Evolutionary conservation across 2,113 vertebrate species (phyloP), one percentile per base, ranked within the genome.

Genomic region (Gorilla gorilla): DNA sequence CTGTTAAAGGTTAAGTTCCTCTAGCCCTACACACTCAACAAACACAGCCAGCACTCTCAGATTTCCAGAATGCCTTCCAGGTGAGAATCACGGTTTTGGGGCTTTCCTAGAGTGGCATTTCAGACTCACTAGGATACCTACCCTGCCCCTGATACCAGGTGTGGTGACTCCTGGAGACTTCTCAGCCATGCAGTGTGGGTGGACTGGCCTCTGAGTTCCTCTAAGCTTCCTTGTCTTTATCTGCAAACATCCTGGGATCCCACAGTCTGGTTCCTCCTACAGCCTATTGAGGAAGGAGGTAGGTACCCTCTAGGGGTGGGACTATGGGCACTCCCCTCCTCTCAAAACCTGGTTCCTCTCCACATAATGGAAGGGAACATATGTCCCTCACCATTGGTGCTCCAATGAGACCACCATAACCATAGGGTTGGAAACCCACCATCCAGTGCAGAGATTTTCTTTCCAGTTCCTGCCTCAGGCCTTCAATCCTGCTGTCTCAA

Each of bases 171-270:
- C 4, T 6, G 10, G 17, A 48, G 30, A 43, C n/a, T 73, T 35
- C 35, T 17, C 5, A 5, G 5, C 52, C 32, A 27, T 40, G 52
- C 52, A 59, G 80, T 9, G 43, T 0, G 12, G 38, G 52, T 0
- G 1, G 6, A 30, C 11, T 4, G 38, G 80, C 27, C 18, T 1
- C 66, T 50, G 70, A 10, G n/a, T 23, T 52, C 17, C 22, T 30
- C n/a, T 48, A 23, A 38, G n/a, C 55, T 5, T 38, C 78, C 20
- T 25, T 17, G 66, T 32, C 11, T 66, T 52, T 13, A 75, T 4
- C 48, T 76, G 45, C 9, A 30, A 32, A 45, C 8, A 7, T 32
- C 17, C 32, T 57, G 32, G 35, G 22, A 20, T 45, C 48, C 52
- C 40, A 59, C 6, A 20, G 18, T 73, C 20, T n/a, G 14, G 27